Evolutionary conservation across 2,797 vertebrate genomes (phyloP).

Genomic region (Morus bassanus): DNA sequence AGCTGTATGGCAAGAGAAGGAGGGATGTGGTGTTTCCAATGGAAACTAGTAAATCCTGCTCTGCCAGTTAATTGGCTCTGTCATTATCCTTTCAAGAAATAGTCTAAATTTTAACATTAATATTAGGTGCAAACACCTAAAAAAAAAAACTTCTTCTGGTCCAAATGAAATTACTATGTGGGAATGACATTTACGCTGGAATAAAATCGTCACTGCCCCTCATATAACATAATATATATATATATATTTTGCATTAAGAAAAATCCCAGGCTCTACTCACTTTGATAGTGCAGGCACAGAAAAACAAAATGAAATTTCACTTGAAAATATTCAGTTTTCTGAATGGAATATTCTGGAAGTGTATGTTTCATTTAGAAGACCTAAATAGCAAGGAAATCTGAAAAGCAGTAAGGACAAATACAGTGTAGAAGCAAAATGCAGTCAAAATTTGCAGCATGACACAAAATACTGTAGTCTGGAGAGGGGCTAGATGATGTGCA

Average conservation of each 20-base stretch:
- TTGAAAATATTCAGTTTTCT: background rate
- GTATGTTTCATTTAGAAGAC: background rate
- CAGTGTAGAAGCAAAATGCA: background rate
- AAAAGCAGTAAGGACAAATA: background rate
- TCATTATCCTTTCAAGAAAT: background rate
- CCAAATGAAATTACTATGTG: conserved; percentile 47
- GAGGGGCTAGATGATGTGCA: background rate
- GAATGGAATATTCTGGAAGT: background rate
- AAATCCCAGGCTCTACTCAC: background rate
- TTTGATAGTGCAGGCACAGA: background rate
- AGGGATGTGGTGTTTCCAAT: background rate
- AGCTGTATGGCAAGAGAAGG: background rate
- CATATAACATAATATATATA: background rate
- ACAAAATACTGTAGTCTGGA: background rate
- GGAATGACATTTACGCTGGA: conserved; percentile 50
- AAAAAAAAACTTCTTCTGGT: background rate
- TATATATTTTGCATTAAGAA: background rate
- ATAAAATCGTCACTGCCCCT: conserved; percentile 51
- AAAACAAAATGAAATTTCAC: background rate
- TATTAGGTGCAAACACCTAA: conserved; percentile 49
- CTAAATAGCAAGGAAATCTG: background rate
- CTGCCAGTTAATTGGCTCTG: background rate
- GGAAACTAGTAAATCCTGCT: conserved; percentile 15
- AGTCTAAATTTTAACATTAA: background rate
- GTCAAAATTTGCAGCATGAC: background rate